Conservation (phyloP, 2,113 vertebrate species). For the Brachyhypopomus gauderio region DNA sequence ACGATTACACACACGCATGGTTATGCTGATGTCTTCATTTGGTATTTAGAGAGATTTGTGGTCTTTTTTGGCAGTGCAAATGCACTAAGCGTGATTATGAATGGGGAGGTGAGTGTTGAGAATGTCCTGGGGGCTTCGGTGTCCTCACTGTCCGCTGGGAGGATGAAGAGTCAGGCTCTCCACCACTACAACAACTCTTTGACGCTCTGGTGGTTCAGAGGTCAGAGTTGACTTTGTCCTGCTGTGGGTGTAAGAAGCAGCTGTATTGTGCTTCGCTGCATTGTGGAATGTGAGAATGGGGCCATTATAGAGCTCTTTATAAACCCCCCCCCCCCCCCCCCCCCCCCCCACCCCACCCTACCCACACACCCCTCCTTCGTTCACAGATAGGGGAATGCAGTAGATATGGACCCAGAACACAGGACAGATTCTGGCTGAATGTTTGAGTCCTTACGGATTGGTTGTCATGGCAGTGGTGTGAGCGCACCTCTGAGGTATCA, state of each 20-base stretch:
- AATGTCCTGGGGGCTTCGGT: constrained; percentile 59
- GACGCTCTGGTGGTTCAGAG: constrained; percentile 61
- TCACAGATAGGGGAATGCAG: constrained; percentile 29
- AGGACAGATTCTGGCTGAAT: constrained; percentile 32
- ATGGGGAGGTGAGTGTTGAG: constrained; percentile 43
- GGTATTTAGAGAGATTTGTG: constrained; percentile 7
- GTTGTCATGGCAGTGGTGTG: not conserved
- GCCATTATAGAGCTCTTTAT: constrained; percentile 23
- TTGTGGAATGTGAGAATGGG: constrained; percentile 33
- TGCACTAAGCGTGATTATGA: constrained; percentile 34
- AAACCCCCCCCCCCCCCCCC: too few species aligned
- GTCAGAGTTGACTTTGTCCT: constrained; percentile 55
- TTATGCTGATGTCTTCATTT: not conserved
- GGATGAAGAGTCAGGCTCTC: constrained; percentile 11
- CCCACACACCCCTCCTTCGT: not conserved
- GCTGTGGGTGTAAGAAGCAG: constrained; percentile 29
- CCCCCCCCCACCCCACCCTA: too few species aligned
- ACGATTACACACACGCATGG: not conserved
- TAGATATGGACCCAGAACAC: constrained; percentile 11
- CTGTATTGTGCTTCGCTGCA: constrained; percentile 33
- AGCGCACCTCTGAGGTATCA: constrained; percentile 10
- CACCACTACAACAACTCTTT: constrained; percentile 62
- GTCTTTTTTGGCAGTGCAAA: not conserved
- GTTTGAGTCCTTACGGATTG: constrained; percentile 13
- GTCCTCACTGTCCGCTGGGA: constrained; percentile 21